Evolutionary conservation across 2,888 invertebrate species (phyloP).

Genomic region (Drosophila recens): DNA sequence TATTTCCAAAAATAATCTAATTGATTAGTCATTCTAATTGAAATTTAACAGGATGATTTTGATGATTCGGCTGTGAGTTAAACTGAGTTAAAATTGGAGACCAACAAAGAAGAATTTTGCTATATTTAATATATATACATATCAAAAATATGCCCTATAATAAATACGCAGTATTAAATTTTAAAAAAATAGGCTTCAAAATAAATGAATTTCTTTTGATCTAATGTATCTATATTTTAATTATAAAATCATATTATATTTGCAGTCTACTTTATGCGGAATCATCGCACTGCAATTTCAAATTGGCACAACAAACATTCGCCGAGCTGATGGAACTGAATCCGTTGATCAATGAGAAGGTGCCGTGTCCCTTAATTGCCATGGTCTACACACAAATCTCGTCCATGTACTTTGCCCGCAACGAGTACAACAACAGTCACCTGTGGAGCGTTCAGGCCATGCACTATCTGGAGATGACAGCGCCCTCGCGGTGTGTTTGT

Average conservation of each 20-base stretch:
- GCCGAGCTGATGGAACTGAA: conserved; percentile 87
- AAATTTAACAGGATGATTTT: too few species aligned
- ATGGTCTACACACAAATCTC: conserved; percentile 94
- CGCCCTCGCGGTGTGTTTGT: conserved; percentile 87
- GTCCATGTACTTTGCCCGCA: conserved; percentile 92
- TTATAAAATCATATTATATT: conserved; percentile 33
- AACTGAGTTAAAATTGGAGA: too few species aligned
- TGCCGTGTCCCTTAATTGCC: conserved; percentile 87
- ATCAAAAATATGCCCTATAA: too few species aligned
- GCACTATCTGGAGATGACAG: conserved; percentile 87
- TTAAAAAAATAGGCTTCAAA: too few species aligned
- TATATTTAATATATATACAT: too few species aligned
- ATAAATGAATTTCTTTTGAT: too few species aligned
- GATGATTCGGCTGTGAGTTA: too few species aligned
- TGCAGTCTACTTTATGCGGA: conserved; percentile 93
- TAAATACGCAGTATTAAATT: too few species aligned
- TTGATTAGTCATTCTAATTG: too few species aligned
- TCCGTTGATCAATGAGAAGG: conserved; percentile 85
- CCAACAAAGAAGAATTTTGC: too few species aligned
- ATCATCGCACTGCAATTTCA: conserved; percentile 92
- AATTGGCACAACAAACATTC: conserved; percentile 91
- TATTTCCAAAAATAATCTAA: too few species aligned
- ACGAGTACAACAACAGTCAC: conserved; percentile 93
- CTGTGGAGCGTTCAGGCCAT: conserved; percentile 93
- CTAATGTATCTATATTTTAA: too few species aligned